Percentiles rank a stretch among this genome's conserved stretches.
Conservation (phyloP, 2,113 vertebrate genomes). For the Oreamnos americanus region DNA sequence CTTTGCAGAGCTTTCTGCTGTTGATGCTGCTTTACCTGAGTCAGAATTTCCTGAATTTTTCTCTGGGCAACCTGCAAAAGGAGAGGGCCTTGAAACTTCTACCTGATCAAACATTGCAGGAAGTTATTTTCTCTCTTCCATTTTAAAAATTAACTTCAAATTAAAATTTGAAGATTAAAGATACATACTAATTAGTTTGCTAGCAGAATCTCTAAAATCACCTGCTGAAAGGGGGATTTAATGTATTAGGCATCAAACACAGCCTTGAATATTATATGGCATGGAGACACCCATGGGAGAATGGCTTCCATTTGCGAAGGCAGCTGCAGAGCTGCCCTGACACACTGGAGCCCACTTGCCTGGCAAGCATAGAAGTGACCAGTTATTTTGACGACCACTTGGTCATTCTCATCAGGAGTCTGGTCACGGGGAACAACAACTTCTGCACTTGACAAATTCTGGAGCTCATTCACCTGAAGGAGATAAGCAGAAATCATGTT, state of each 20-base stretch:
- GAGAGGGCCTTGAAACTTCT: constrained; percentile 28
- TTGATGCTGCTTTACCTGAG: constrained; percentile 97
- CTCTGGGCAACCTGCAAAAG: constrained; percentile 93
- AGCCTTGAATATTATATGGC: background rate
- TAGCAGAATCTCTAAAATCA: background rate
- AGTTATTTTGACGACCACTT: constrained; percentile 98
- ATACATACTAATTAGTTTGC: background rate
- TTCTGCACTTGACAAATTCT: constrained; percentile 98
- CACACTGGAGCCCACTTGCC: constrained; percentile 79
- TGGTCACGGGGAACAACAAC: constrained; percentile 99
- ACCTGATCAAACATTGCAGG: background rate
- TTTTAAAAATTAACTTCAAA: background rate
- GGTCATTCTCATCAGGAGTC: constrained; percentile 97
- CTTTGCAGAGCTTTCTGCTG: constrained; percentile 89
- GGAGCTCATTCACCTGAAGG: constrained; percentile 95
- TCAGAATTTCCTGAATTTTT: constrained; percentile 99
- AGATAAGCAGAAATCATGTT: background rate
- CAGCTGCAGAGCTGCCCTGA: background rate
- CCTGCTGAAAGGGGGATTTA: background rate
- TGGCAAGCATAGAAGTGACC: constrained; percentile 99
- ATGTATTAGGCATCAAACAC: background rate
- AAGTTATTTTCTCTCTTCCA: background rate
- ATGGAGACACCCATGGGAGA: background rate
- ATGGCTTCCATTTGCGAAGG: background rate
- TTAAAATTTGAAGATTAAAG: background rate